Percentiles rank a stretch among this genome's conserved stretches.
Conservation (phyloP, 2,888 invertebrate genomes). For the Agriopis marginaria region DNA sequence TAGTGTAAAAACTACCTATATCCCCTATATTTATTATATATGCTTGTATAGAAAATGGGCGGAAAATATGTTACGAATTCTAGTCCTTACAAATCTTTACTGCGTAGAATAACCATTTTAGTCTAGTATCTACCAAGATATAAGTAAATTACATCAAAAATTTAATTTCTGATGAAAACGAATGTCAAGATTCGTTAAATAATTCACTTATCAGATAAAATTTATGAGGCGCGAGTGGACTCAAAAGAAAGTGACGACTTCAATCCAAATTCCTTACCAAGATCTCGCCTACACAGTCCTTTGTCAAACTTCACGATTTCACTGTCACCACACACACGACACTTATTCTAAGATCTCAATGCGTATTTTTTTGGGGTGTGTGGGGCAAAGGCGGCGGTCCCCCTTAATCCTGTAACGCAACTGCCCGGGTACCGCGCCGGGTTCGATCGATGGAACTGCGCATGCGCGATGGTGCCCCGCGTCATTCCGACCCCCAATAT, state of each 20-base stretch:
- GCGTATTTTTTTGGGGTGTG: slow-evolving; percentile 68
- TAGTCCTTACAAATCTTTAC: background rate
- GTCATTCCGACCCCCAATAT: slow-evolving; percentile 76
- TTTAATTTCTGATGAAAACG: slow-evolving; percentile 8
- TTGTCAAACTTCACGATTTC: slow-evolving; percentile 37
- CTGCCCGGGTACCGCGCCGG: slow-evolving; percentile 74
- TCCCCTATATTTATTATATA: slow-evolving; percentile 2
- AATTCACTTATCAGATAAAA: slow-evolving; percentile 32
- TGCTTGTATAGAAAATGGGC: slow-evolving; percentile 23
- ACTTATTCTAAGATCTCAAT: slow-evolving; percentile 64
- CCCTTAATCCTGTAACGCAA: slow-evolving; percentile 61
- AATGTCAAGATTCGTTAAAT: slow-evolving; percentile 15
- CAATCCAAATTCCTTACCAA: slow-evolving; percentile 25
- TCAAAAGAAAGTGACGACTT: background rate
- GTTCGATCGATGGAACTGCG: slow-evolving; percentile 78
- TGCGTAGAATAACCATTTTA: slow-evolving; percentile 10
- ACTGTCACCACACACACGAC: slow-evolving; percentile 55
- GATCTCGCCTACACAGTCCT: slow-evolving; percentile 23
- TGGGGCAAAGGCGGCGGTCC: slow-evolving; percentile 59
- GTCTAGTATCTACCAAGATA: background rate
- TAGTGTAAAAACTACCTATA: background rate
- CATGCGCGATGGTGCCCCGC: slow-evolving; percentile 69
- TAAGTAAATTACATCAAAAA: background rate
- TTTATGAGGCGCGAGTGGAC: slow-evolving; percentile 4
- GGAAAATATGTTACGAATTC: slow-evolving; percentile 1